Conservation (phyloP, 2,113 vertebrate species). For the Myotis lucifugus region DNA sequence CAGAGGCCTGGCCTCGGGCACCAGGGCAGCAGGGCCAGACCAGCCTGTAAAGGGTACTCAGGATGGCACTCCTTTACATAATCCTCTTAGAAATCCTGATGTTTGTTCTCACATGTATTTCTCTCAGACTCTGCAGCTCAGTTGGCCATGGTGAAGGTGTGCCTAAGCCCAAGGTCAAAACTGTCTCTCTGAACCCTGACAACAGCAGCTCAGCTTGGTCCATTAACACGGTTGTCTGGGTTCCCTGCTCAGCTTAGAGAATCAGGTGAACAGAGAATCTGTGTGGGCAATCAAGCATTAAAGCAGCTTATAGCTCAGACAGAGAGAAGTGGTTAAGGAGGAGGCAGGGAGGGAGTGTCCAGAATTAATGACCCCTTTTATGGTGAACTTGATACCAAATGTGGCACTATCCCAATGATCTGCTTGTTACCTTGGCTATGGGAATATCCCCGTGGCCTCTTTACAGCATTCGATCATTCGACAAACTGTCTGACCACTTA, state of each 20-base stretch:
- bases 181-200: not conserved
- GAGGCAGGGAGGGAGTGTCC: constrained; percentile 58
- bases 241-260: constrained; percentile 40
- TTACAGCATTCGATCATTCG: not conserved
- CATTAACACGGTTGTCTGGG: not conserved
- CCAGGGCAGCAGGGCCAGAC: not conserved
- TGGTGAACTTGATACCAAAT: constrained; percentile 65
- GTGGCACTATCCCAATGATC: constrained; percentile 67
- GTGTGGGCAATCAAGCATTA: constrained; percentile 55
- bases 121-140: not conserved
- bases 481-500: not conserved
- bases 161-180: not conserved
- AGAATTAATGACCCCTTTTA: constrained; percentile 71
- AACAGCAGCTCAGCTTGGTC: not conserved
- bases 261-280: not conserved
- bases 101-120: not conserved
- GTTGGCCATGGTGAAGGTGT: not conserved
- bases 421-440: constrained; percentile 53
- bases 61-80: not conserved
- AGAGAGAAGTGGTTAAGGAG: constrained; percentile 62
- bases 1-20: not conserved
- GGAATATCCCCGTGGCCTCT: constrained; percentile 27
- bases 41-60: not conserved
- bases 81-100: not conserved
- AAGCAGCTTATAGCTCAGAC: constrained; percentile 72